Percentiles rank a stretch among this genome's conserved stretches.
Evolutionary conservation across 2,113 vertebrate species (phyloP).

Genomic region (Propithecus coquereli): DNA sequence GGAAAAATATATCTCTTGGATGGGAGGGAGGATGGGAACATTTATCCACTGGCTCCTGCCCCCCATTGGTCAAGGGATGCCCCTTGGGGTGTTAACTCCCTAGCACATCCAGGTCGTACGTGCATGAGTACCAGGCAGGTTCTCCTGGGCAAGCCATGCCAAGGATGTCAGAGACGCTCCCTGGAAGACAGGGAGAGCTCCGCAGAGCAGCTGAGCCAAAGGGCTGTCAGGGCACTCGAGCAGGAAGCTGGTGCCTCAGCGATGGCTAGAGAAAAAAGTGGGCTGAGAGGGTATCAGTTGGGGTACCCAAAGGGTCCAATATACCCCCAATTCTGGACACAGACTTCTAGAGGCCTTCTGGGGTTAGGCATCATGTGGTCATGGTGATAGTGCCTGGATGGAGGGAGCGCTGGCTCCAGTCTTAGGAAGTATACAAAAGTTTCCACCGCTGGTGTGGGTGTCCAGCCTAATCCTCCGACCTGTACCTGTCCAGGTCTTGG

Average conservation of each 20-base stretch:
- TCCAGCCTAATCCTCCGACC: not conserved
- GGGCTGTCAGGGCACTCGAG: not conserved
- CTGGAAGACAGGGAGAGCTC: not conserved
- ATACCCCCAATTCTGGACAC: not conserved
- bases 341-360: not conserved
- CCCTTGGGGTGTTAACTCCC: not conserved
- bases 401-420: not conserved
- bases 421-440: not conserved
- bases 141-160: not conserved
- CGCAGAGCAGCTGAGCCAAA: not conserved
- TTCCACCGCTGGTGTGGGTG: not conserved
- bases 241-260: not conserved
- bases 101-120: not conserved
- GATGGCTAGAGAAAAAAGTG: not conserved
- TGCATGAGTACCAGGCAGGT: not conserved
- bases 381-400: not conserved
- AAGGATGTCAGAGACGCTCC: not conserved
- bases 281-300: not conserved
- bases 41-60: not conserved
- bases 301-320: not conserved
- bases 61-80: not conserved
- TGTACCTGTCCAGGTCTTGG: not conserved
- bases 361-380: not conserved
- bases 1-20: not conserved
- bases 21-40: not conserved